Base-by-base conservation (phyloP, 2,888 invertebrate species). In the Cephus pygmeus region DNA sequence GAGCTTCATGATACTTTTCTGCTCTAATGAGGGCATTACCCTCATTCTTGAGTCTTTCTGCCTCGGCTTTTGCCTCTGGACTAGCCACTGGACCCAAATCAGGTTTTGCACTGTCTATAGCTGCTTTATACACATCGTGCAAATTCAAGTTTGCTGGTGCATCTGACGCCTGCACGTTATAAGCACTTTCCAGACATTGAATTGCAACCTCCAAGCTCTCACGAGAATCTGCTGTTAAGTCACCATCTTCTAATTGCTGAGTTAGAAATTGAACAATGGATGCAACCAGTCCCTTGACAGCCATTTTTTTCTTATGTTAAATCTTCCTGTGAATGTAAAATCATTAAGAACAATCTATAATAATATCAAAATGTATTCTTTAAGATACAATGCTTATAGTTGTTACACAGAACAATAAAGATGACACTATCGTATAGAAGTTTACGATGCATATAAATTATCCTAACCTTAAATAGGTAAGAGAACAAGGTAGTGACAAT, bases 131-230 rank as follows among this genome's bases (percentile, higher is more conserved):
- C 81, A 92, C 86, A 77, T 92, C 91, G 76, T 92, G 91, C 68
- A 93, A 88, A 84, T 93, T 91, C 71, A 93, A 88, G 82, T 89
- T 86, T 15, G 85, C 76, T 83, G 89, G 83, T 79, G 89, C 88
- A 79, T 93, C 93, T 11, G 92, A 92, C 1, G 92, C 91, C 71
- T 92, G 93, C 1, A 98, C 92, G 84, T 95, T 95, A 91, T 97
- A 99, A 11, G 98, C 97, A 75, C 96, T 96, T 92, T 98, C 98
- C 84, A 98, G 93, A 92, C 99, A 99, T 92, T 99, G 98, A 83
- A 97, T 95, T 69, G 98, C 98, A 79, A 99, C 99, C 93, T 98
- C 98, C 76, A 98, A 93, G 90, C 97, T 96, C 91, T 97, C 97
- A 79, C 94, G 92, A 88, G 87, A 94, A 87, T 86, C 92, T 76